Conservation (phyloP, 1,140 invertebrate genomes). For the Drusus annulatus region DNA sequence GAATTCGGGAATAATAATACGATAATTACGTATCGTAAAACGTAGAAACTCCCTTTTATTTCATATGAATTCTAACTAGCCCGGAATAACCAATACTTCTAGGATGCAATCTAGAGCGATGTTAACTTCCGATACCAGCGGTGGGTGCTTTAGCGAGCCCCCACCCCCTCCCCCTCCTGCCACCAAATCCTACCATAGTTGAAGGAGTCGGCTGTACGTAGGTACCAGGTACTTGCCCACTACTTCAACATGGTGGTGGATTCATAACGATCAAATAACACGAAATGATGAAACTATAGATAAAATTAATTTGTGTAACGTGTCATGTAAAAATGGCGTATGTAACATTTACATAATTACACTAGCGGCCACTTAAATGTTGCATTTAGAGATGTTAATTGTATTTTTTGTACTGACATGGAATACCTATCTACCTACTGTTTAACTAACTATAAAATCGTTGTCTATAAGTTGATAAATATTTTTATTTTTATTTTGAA, state of each 20-base stretch:
- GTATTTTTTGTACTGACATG: no score
- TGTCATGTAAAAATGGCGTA: conserved; percentile 29
- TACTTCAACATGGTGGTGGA: neutral
- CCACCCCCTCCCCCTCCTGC: neutral
- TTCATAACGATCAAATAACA: conserved; percentile 32
- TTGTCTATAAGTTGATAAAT: no score
- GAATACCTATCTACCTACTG: no score
- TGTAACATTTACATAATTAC: conserved; percentile 31
- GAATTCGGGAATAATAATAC: no score
- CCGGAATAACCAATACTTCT: neutral
- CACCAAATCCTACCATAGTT: no score
- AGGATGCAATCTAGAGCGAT: neutral
- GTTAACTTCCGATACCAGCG: neutral
- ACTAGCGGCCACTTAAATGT: conserved; percentile 1
- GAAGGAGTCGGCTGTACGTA: no score
- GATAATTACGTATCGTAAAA: no score
- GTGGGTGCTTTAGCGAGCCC: neutral
- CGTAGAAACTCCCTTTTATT: no score
- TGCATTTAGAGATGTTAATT: neutral
- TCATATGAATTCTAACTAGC: no score
- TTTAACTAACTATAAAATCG: no score
- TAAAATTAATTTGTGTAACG: conserved; percentile 29
- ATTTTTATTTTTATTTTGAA: no score
- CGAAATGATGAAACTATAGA: conserved; percentile 22
- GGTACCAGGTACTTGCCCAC: no score